Evolutionary conservation across 1,140 invertebrate genomes (phyloP).

Genomic region (Drosophila novamexicana): DNA sequence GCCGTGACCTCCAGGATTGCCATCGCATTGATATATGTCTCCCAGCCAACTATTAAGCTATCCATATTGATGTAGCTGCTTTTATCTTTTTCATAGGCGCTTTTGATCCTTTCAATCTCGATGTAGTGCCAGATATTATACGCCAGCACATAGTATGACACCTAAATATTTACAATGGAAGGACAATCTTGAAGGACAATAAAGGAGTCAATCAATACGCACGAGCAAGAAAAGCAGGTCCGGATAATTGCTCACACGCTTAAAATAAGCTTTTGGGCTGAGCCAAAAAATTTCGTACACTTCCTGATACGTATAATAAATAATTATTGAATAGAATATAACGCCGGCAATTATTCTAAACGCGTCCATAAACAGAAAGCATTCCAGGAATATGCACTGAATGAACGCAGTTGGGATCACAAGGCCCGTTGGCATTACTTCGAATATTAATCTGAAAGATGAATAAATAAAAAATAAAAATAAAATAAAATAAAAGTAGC

Average conservation of each 20-base stretch:
- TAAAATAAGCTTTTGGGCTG: background rate
- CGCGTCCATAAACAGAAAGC: background rate
- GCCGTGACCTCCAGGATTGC: background rate
- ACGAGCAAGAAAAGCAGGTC: conserved; percentile 24
- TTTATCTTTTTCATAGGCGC: background rate
- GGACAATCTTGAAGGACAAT: too few relatives aligned
- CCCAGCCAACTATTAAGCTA: conserved; percentile 2
- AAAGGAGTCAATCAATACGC: background rate
- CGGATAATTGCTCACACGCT: background rate
- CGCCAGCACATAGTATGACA: background rate
- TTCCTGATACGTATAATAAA: conserved; percentile 24
- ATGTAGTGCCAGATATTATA: conserved; percentile 20
- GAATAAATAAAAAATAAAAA: background rate
- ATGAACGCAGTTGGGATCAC: background rate
- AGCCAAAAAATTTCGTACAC: background rate
- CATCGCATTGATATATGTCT: background rate
- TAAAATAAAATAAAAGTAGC: too few relatives aligned
- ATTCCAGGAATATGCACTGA: background rate
- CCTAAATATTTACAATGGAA: background rate
- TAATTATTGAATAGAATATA: conserved; percentile 3
- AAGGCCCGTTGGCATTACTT: conserved; percentile 26
- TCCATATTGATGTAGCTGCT: conserved; percentile 19
- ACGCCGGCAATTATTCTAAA: background rate
- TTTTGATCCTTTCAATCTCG: background rate
- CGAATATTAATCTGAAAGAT: conserved; percentile 20